A percentile compares a stretch with the other conserved stretches of the same genome.
phyloP scores from a whole-genome alignment of 37 sponge, comb jelly and placozoan genomes.

The Agelas oroides region DNA sequence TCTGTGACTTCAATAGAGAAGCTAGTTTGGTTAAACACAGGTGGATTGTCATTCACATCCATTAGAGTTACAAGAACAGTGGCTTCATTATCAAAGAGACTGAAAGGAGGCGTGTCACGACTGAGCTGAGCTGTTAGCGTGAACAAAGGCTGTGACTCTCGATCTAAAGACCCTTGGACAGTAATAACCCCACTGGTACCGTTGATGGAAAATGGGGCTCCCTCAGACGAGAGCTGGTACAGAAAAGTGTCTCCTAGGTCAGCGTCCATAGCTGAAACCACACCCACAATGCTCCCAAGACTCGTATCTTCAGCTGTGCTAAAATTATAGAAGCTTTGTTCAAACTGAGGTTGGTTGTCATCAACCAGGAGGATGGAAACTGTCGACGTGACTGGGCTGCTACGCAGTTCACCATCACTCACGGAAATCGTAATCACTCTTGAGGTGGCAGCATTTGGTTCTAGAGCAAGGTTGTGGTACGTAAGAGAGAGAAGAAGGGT shows the following conservation, averaged over 20 bases:
- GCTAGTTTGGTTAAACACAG: conserved; percentile 40
- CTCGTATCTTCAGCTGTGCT: conserved; percentile 9
- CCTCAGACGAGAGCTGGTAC: conserved; percentile 8
- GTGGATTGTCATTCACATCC: conserved; percentile 82
- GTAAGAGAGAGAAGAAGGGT: conserved; percentile 22
- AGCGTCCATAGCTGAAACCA: conserved; percentile 41
- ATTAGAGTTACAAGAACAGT: conserved; percentile 31
- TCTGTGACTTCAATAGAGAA: conserved; percentile 19
- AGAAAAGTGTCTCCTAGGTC: conserved; percentile 49
- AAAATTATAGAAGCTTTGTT: neutral
- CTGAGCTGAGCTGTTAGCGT: conserved; percentile 28
- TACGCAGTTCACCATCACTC: conserved; percentile 45
- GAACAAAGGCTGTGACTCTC: conserved; percentile 24
- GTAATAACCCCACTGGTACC: conserved; percentile 27
- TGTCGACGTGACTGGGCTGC: neutral
- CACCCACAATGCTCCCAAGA: conserved; percentile 18
- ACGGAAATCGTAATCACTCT: conserved; percentile 37
- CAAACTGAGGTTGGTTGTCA: conserved; percentile 46
- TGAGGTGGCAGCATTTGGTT: conserved; percentile 36
- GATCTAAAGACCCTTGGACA: conserved; percentile 34
- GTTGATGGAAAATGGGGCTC: conserved; percentile 37
- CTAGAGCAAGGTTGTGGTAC: conserved; percentile 57
- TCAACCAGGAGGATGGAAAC: conserved; percentile 36
- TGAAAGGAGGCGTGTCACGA: conserved; percentile 28
- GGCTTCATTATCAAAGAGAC: conserved; percentile 24